Evolutionary conservation across 2,888 invertebrate genomes (phyloP), one percentile per base, ranked within the genome.

Genomic region (Argyresthia goedartella): DNA sequence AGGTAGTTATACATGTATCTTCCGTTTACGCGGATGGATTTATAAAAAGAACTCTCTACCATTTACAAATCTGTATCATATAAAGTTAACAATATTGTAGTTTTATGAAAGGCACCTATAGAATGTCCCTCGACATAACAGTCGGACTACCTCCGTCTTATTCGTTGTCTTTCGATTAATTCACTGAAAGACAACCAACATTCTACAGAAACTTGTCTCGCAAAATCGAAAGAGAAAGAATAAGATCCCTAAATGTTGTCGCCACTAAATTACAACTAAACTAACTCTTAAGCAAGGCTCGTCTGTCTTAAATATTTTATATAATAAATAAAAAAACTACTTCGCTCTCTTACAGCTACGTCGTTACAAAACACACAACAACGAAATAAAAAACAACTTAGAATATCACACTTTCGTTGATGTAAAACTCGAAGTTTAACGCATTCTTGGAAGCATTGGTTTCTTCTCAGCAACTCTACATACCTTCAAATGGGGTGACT

Each of bases 211-310:
- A 25, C 25, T 25, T 25, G 25, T 25, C 6, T 25, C 25, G 25
- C 25, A 39, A 39, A 65, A 66, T 69, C 65, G 61, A 62, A 66
- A 66, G 62, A 36, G 62, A 65, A 65, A 61, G 60, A 76, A 71
- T 67, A 68, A 44, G 41, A 16, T 52, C 35, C 55, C 55, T n/a
- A n/a, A 58, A 65, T 68, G 68, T 67, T 10, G 8, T 66, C 62
- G 73, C 75, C 71, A 74, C 78, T 78, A 79, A 52, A 70, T 65
- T 72, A 79, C 65, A 75, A 74, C 82, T 86, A 82, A 78, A 73
- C 80, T 85, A 84, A 73, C 58, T 74, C 73, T 71, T 84, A 86
- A 86, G 85, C 85, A 84, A 84, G 81, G 85, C 82, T 81, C 85
- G 85, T 85, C 85, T 86, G 82, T 86, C 75, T 79, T 79, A 79